Conservation (phyloP, 2,113 vertebrate genomes). For the Festucalex cinctus region DNA sequence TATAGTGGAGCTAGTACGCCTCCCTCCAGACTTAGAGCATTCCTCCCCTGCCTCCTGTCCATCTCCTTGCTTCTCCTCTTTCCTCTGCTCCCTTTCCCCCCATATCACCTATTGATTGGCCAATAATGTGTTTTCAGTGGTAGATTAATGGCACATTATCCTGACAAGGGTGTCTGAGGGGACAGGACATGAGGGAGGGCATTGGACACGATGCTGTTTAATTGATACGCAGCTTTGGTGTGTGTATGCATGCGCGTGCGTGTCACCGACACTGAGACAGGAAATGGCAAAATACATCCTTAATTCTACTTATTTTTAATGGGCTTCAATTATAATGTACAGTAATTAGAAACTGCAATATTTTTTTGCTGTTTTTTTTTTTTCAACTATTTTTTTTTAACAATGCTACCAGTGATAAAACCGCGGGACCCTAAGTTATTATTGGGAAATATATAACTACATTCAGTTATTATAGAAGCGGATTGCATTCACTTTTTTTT, state of each 20-base stretch:
- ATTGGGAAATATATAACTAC: too few species aligned
- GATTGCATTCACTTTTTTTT: too few species aligned
- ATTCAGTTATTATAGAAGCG: too few species aligned
- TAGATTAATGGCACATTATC: conserved; percentile 65
- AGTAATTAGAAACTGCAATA: too few species aligned
- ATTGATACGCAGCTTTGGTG: conserved; percentile 43
- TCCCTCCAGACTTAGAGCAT: conserved; percentile 50
- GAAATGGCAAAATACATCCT: background rate
- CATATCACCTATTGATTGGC: conserved; percentile 66
- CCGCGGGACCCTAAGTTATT: too few species aligned
- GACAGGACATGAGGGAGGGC: conserved; percentile 64
- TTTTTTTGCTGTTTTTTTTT: too few species aligned
- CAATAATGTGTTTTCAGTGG: conserved; percentile 69
- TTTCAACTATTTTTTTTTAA: too few species aligned
- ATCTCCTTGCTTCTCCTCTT: conserved; percentile 54
- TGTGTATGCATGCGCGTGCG: conserved; percentile 1
- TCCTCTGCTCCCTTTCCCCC: conserved; percentile 52
- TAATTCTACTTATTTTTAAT: background rate
- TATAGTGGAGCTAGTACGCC: conserved; percentile 58
- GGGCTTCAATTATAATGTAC: too few species aligned
- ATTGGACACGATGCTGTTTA: conserved; percentile 55
- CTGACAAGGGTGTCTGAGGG: conserved; percentile 67
- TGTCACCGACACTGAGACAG: background rate
- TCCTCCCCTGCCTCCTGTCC: conserved; percentile 49
- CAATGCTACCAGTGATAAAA: too few species aligned